Evolutionary conservation across 2,888 invertebrate genomes (phyloP).

Genomic region (Ctena decussata): DNA sequence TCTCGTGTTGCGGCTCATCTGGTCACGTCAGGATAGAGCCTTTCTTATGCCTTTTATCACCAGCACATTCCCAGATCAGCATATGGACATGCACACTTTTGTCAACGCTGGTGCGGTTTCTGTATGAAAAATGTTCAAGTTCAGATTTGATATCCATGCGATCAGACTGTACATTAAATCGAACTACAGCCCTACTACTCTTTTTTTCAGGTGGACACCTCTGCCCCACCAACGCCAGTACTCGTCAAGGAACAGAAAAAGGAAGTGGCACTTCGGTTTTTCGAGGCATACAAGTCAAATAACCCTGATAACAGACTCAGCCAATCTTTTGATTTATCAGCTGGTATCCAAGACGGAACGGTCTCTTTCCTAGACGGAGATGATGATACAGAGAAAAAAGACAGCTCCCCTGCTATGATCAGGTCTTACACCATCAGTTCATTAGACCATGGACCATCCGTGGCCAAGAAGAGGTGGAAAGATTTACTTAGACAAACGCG

Average conservation of each 20-base stretch:
- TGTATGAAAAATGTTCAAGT: too few species aligned
- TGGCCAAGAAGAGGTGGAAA: neutral
- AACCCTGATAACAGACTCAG: conserved; percentile 13
- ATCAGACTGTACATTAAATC: too few species aligned
- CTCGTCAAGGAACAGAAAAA: conserved; percentile 47
- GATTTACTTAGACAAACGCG: neutral
- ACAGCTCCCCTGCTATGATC: conserved; percentile 14
- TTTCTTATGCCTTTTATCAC: too few species aligned
- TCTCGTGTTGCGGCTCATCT: too few species aligned
- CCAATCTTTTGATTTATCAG: neutral
- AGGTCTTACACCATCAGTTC: conserved; percentile 40
- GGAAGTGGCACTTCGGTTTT: conserved; percentile 72
- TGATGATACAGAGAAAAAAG: neutral
- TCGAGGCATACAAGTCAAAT: conserved; percentile 71
- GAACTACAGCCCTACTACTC: too few species aligned
- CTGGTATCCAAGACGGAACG: conserved; percentile 43
- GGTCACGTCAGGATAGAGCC: too few species aligned
- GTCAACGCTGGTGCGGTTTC: too few species aligned
- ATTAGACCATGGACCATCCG: neutral
- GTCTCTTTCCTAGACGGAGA: conserved; percentile 33
- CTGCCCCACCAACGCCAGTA: conserved; percentile 50
- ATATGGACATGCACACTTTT: too few species aligned
- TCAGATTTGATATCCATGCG: too few species aligned
- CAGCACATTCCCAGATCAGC: too few species aligned
- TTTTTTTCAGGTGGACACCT: neutral